Evolutionary conservation across 2,113 vertebrate species (phyloP).

Genomic region (Upupa epops): DNA sequence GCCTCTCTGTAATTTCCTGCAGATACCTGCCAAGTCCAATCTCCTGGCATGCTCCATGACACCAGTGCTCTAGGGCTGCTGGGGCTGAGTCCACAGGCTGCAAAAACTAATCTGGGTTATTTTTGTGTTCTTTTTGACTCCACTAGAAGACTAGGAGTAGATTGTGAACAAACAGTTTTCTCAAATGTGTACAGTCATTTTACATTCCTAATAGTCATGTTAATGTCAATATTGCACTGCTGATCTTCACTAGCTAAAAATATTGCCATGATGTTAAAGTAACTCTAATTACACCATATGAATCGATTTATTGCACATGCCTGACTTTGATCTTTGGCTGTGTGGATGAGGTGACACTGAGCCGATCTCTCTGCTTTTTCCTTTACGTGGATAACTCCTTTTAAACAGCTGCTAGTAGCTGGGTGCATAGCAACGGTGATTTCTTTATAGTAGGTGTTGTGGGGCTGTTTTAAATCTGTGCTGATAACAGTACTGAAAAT

Average conservation of each 20-base stretch:
- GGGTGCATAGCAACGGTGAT: background rate
- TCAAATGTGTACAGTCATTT: background rate
- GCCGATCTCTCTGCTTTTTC: background rate
- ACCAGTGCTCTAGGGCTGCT: background rate
- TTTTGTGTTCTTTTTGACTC: background rate
- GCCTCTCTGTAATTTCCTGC: background rate
- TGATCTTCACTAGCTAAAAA: background rate
- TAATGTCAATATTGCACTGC: background rate
- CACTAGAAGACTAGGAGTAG: background rate
- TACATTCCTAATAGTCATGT: background rate
- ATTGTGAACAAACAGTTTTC: background rate
- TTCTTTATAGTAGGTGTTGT: background rate
- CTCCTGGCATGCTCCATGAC: background rate
- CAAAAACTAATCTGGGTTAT: background rate
- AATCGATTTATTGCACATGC: background rate
- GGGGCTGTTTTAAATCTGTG: background rate
- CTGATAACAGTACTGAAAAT: background rate
- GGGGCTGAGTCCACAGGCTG: background rate
- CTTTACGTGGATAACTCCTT: background rate
- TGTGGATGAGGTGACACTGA: background rate
- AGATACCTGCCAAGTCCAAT: background rate
- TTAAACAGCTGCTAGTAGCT: background rate
- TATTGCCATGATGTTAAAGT: background rate
- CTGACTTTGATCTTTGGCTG: background rate
- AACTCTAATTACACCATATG: background rate